A percentile compares a stretch with the other conserved stretches of the same genome.
Conservation (phyloP, 1,140 invertebrate species). For the Ceratosolen solmsi region DNA sequence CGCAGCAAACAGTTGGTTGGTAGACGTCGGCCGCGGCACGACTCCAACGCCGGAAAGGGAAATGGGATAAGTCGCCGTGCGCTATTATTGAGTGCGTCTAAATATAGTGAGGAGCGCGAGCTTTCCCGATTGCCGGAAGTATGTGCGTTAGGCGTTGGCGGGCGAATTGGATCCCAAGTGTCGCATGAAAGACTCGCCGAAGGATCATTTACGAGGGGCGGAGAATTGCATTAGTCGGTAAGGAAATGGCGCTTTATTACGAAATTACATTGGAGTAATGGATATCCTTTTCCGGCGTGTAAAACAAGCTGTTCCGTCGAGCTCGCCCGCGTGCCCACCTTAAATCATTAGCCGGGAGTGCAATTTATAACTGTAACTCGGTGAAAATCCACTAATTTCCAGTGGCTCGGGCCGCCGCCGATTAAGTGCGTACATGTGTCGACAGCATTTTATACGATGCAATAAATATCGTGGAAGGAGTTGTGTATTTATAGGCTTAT, state of each 20-base stretch:
- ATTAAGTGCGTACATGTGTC: background rate
- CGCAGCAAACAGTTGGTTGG: constrained; percentile 30
- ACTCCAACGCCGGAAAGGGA: constrained; percentile 25
- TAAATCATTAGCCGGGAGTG: background rate
- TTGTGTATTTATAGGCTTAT: background rate
- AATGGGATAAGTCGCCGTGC: constrained; percentile 19
- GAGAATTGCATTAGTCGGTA: too few species aligned
- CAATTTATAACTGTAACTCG: constrained; percentile 4
- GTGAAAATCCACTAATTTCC: background rate
- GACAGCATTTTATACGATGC: background rate
- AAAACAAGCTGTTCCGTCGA: background rate
- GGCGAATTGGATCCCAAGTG: too few species aligned
- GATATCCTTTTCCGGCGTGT: background rate
- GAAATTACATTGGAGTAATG: background rate
- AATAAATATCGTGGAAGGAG: background rate
- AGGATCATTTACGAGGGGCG: too few species aligned
- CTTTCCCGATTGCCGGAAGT: constrained; percentile 42
- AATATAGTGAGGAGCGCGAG: too few species aligned
- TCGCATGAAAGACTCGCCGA: too few species aligned
- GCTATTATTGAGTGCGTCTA: constrained; percentile 20
- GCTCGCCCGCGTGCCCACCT: background rate
- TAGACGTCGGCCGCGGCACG: background rate
- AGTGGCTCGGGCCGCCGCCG: background rate
- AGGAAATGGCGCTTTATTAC: too few species aligned
- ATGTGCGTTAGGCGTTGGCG: background rate